Evolutionary conservation across 2,113 vertebrate species (phyloP), one percentile per base, ranked within the genome.

Genomic region (Daphoenositta chrysoptera): DNA sequence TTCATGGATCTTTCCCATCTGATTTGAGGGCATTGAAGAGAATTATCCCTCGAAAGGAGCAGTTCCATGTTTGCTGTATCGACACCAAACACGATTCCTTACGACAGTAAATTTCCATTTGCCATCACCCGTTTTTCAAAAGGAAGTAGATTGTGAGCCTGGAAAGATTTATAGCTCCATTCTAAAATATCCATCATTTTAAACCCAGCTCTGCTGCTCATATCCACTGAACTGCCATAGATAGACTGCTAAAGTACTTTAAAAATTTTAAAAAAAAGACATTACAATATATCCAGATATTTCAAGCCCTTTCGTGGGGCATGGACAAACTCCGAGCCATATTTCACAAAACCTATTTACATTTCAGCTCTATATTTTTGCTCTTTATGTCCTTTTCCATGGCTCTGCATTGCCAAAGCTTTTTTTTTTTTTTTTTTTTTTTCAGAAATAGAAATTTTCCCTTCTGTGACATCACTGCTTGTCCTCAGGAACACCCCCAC

Each of bases 241-340:
- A 94, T 94, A 79, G 88, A 40, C 93, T 96, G 96, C 88, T 90
- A 95, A 97, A 96, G 93, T 96, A 96, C 94, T 96, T 96, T 65
- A 48, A 83, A 50, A 83, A 33, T 26, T 10, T 6, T 22, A 42
- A 11, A 31, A 81, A 73, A 71, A 72, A 58, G 63, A n/a, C 87
- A 93, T 94, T 81, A 92, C 69, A 96, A 95, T 95, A 87, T 94
- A 95, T 93, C 93, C 95, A 90, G 92, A 84, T 95, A 71, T 71
- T 94, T 93, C 88, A 94, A 94, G 69, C 72, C 69, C 88, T 92
- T 94, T 89, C 89, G 92, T 86, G 9, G 65, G 79, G 85, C 93
- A 92, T 15, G 79, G 92, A 50, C 76, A 65, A 64, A 68, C 92
- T 70, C 7, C 8, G 88, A 84, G 94, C 53, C 77, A 61, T 91